Evolutionary conservation across 2,888 invertebrate genomes (phyloP).

Genomic region (Ceraclea dissimilis): DNA sequence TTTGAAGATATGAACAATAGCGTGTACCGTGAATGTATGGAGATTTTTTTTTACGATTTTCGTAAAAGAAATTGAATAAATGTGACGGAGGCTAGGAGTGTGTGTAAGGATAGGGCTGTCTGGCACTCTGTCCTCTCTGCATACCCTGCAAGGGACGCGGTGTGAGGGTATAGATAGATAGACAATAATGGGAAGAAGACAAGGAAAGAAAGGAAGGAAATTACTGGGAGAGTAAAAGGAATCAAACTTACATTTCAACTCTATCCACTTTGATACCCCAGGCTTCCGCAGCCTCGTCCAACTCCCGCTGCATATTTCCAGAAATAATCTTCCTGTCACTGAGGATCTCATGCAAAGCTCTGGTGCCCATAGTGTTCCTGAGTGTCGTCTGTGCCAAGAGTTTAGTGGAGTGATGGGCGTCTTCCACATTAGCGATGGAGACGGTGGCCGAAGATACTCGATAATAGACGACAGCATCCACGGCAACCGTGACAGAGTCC

Average conservation of each 20-base stretch:
- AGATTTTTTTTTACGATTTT: too few relatives aligned
- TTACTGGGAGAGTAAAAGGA: too few relatives aligned
- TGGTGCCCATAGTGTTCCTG: conserved; percentile 85
- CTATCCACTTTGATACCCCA: conserved; percentile 93
- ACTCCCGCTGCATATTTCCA: conserved; percentile 76
- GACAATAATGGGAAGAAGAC: too few relatives aligned
- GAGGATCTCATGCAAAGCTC: conserved; percentile 84
- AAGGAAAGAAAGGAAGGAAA: too few relatives aligned
- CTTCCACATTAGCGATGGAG: conserved; percentile 79
- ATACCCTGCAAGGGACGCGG: too few relatives aligned
- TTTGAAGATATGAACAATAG: too few relatives aligned
- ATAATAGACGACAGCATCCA: conserved; percentile 85
- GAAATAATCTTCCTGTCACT: conserved; percentile 89
- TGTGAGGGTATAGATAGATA: too few relatives aligned
- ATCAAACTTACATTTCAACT: conserved; percentile 77
- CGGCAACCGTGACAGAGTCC: conserved; percentile 90
- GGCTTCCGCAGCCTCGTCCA: conserved; percentile 83
- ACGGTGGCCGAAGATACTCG: conserved; percentile 72
- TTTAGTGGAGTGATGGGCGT: conserved; percentile 70
- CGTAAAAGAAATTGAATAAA: too few relatives aligned
- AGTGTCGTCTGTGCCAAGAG: conserved; percentile 58
- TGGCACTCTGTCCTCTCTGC: too few relatives aligned
- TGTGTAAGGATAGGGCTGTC: too few relatives aligned
- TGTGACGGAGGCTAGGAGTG: too few relatives aligned
- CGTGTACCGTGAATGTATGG: too few relatives aligned